Evolutionary conservation across 2,113 vertebrate species (phyloP).

Genomic region (Ia io): DNA sequence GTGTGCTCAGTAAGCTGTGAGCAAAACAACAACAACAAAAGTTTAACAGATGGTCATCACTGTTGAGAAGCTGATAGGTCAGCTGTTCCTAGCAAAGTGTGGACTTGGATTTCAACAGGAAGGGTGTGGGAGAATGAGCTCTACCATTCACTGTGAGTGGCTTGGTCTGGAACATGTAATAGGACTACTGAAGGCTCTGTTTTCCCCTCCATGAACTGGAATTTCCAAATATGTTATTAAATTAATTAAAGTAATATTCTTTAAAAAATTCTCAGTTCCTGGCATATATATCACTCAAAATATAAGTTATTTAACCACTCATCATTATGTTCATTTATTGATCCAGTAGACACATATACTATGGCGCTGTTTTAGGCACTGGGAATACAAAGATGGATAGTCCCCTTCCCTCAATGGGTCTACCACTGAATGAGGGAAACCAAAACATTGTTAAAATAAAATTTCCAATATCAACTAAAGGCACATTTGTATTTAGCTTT

Average conservation of each 20-base stretch:
- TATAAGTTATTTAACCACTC: neutral
- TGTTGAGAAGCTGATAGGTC: neutral
- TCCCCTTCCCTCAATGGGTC: neutral
- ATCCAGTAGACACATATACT: neutral
- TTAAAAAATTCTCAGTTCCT: neutral
- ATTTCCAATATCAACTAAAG: neutral
- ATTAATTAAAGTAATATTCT: neutral
- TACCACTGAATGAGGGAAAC: neutral
- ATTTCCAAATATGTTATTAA: neutral
- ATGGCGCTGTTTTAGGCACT: neutral
- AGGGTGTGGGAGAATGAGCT: fast-evolving
- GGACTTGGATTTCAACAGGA: neutral
- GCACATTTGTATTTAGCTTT: neutral
- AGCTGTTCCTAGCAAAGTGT: neutral
- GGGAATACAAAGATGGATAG: too few relatives aligned
- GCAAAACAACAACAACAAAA: neutral
- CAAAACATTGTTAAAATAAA: neutral
- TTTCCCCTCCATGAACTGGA: neutral
- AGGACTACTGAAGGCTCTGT: neutral
- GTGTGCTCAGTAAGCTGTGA: neutral
- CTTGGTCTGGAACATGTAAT: neutral
- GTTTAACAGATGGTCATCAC: neutral
- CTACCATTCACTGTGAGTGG: fast-evolving
- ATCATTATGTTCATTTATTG: neutral
- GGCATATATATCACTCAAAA: neutral